These are phyloP conservation scores for Neotragus moschatus DNA, from an alignment of 2,113 vertebrate genomes.

Conservation along the genomic window DNA sequence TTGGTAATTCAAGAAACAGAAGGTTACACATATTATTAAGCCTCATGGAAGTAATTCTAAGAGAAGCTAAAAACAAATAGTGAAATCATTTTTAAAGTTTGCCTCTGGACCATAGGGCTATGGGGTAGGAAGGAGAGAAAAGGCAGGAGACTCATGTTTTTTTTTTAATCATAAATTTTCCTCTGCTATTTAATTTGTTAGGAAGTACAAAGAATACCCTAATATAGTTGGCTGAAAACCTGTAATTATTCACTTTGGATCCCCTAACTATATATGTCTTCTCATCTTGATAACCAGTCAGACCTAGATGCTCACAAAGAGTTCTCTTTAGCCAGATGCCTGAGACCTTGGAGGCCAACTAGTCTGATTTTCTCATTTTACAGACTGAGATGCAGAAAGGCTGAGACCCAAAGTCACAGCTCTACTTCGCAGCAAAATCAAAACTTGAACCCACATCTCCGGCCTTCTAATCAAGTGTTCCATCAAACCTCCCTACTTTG, in stretches of 20 bases:
- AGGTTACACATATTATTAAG: slow-evolving; percentile 16
- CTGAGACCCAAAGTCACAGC: not conserved
- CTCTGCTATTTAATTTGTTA: not conserved
- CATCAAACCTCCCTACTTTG: not conserved
- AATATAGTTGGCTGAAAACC: not conserved
- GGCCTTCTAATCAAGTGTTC: not conserved
- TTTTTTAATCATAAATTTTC: not conserved
- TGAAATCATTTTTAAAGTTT: not conserved
- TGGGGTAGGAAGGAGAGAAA: not conserved
- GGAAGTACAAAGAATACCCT: not conserved
- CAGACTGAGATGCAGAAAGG: not conserved
- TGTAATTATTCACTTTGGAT: not conserved
- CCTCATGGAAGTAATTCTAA: not conserved
- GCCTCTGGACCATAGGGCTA: not conserved
- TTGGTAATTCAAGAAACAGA: not conserved
- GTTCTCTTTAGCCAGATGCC: not conserved
- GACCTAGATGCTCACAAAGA: not conserved
- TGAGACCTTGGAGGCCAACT: not conserved
- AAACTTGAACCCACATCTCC: not conserved
- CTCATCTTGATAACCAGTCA: not conserved
- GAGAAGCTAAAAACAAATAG: not conserved
- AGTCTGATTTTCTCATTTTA: not conserved
- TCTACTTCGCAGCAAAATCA: not conserved
- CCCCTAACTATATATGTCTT: not conserved
- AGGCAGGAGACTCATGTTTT: not conserved